These are phyloP conservation scores for Hirtodrosophila alboralis DNA, from an alignment of 2,888 invertebrate species.

Conservation along the genomic window DNA sequence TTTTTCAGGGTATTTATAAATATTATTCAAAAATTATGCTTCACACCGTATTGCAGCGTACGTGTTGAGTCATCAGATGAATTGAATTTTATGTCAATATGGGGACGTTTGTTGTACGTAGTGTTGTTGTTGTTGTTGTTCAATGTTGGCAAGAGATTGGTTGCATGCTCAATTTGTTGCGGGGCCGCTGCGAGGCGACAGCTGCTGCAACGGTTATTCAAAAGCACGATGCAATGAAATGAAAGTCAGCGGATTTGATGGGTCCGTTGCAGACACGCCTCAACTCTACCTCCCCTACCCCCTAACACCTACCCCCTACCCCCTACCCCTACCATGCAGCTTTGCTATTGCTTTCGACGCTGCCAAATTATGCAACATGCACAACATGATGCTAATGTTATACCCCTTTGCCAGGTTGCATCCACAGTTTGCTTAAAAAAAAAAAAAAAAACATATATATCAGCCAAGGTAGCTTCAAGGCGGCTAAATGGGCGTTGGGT, in stretches of 20 bases:
- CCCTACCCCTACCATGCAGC: no score
- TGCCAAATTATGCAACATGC: slow-evolving; percentile 71
- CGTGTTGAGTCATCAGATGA: slow-evolving; percentile 19
- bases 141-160: slow-evolving; percentile 46
- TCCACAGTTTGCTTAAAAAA: slow-evolving; percentile 24
- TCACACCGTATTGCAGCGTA: slow-evolving; percentile 4
- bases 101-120: slow-evolving; percentile 8
- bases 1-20: no score
- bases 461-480: slow-evolving; percentile 46
- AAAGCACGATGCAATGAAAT: slow-evolving; percentile 65
- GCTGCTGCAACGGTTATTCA: slow-evolving; percentile 70
- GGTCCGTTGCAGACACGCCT: slow-evolving; percentile 16
- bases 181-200: slow-evolving; percentile 48
- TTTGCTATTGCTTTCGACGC: slow-evolving; percentile 17
- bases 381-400: slow-evolving; percentile 22
- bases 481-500: no score
- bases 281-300: background rate
- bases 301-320: no score
- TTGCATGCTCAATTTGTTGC: slow-evolving; percentile 65
- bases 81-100: slow-evolving; percentile 29
- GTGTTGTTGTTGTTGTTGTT: slow-evolving; percentile 1
- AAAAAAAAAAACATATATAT: no score
- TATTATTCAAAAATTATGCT: no score
- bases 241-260: slow-evolving; percentile 57
- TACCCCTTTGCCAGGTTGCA: background rate